phyloP scores from a whole-genome alignment of 1,140 invertebrate genomes.

The Tetraneura akinire region DNA sequence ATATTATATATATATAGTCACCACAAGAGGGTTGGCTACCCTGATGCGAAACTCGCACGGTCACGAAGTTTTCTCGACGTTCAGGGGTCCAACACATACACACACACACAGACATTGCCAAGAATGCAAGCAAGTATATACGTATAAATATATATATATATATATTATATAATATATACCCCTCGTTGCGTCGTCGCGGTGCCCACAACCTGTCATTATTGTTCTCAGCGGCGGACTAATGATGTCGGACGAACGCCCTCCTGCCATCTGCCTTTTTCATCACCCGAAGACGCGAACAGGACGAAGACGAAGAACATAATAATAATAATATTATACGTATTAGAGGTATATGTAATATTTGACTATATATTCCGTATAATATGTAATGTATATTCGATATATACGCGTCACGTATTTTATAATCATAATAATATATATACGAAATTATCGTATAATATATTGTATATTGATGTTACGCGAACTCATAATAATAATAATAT shows the following conservation, averaged over 20 bases:
- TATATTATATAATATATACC: not conserved
- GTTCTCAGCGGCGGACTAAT: slow-evolving; percentile 41
- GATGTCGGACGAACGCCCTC: slow-evolving; percentile 34
- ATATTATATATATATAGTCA: no score
- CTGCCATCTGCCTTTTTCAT: slow-evolving; percentile 49
- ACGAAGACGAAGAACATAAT: not conserved
- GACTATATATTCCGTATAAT: no score
- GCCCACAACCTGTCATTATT: slow-evolving; percentile 48
- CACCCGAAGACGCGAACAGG: not conserved
- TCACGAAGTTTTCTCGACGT: not conserved
- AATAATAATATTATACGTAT: slow-evolving; percentile 5
- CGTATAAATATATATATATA: not conserved
- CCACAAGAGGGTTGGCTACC: slow-evolving; percentile 19
- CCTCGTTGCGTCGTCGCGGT: slow-evolving; percentile 37
- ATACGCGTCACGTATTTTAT: no score
- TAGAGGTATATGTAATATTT: no score
- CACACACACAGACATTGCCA: not conserved
- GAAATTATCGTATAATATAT: no score
- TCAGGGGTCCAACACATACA: slow-evolving; percentile 26
- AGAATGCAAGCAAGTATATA: slow-evolving; percentile 7
- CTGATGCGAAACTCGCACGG: slow-evolving; percentile 17
- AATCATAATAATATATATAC: no score
- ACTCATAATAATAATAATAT: slow-evolving; percentile 14
- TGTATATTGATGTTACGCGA: no score
- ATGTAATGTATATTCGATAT: no score